phyloP scores from a whole-genome alignment of 1,140 invertebrate species.

The Maconellicoccus hirsutus region DNA sequence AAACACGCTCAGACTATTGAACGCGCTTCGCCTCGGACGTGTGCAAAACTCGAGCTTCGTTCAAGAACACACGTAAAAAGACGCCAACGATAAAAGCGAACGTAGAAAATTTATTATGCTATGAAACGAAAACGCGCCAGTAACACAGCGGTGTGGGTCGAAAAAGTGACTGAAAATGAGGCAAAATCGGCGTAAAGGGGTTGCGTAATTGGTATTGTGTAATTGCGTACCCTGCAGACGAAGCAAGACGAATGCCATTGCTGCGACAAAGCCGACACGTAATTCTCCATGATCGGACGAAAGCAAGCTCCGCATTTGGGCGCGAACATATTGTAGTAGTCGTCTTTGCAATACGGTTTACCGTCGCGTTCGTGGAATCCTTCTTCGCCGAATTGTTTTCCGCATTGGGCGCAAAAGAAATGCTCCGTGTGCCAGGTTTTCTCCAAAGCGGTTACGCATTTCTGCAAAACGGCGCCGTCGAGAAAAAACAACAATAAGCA shows the following conservation, averaged over 20 bases:
- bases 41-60: too few relatives aligned
- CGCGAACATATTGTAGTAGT: constrained; percentile 98
- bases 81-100: too few relatives aligned
- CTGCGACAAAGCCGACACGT: constrained; percentile 91
- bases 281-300: constrained; percentile 96
- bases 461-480: constrained; percentile 62
- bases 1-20: too few relatives aligned
- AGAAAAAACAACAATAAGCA: constrained; percentile 26
- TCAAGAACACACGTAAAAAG: too few relatives aligned
- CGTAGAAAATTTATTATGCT: too few relatives aligned
- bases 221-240: constrained; percentile 86
- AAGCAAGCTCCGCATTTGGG: constrained; percentile 97
- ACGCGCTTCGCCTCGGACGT: too few relatives aligned
- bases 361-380: constrained; percentile 90
- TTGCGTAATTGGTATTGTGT: too few relatives aligned
- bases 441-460: constrained; percentile 96
- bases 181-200: too few relatives aligned
- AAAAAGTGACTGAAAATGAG: too few relatives aligned
- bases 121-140: too few relatives aligned
- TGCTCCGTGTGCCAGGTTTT: constrained; percentile 99
- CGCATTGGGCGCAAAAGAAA: constrained; percentile 98
- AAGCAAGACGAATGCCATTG: constrained; percentile 99
- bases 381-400: constrained; percentile 91
- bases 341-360: constrained; percentile 85
- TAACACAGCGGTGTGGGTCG: too few relatives aligned